A percentile compares a stretch with the other conserved stretches of the same genome.
Conservation (phyloP, 2,797 vertebrate species). For the Mallotus villosus region DNA sequence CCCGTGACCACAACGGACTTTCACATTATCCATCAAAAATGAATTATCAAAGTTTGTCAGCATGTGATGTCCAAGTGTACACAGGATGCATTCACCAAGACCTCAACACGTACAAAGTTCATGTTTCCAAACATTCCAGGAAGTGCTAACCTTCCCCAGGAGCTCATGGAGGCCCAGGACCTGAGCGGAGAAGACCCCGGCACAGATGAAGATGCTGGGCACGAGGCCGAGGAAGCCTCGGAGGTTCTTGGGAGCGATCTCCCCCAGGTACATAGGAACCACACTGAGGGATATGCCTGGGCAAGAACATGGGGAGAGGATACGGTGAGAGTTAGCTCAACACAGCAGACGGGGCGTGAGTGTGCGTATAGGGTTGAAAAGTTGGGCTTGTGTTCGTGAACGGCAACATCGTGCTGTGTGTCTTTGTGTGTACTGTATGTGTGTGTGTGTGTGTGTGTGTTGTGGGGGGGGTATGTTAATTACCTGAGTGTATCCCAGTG, state of each 20-base stretch:
- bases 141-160: slow-evolving; percentile 82
- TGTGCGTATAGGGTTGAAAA: neutral
- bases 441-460: slow-evolving; percentile 1
- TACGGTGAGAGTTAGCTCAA: neutral
- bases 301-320: neutral
- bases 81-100: slow-evolving; percentile 1
- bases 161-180: slow-evolving; percentile 87
- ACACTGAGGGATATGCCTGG: slow-evolving; percentile 87
- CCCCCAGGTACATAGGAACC: slow-evolving; percentile 91
- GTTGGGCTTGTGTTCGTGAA: too few species aligned
- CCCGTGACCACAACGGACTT: neutral
- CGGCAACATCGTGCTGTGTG: neutral
- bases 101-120: neutral
- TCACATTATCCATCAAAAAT: neutral
- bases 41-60: neutral
- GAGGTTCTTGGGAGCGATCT: slow-evolving; percentile 88
- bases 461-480: slow-evolving; percentile 4
- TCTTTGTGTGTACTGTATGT: neutral
- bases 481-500: slow-evolving; percentile 88
- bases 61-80: neutral
- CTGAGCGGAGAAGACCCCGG: slow-evolving; percentile 85
- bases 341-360: neutral
- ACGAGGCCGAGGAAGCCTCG: slow-evolving; percentile 86
- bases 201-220: slow-evolving; percentile 88
- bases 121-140: neutral